phyloP scores from a whole-genome alignment of 2,113 vertebrate species.

The Archilochus colubris region DNA sequence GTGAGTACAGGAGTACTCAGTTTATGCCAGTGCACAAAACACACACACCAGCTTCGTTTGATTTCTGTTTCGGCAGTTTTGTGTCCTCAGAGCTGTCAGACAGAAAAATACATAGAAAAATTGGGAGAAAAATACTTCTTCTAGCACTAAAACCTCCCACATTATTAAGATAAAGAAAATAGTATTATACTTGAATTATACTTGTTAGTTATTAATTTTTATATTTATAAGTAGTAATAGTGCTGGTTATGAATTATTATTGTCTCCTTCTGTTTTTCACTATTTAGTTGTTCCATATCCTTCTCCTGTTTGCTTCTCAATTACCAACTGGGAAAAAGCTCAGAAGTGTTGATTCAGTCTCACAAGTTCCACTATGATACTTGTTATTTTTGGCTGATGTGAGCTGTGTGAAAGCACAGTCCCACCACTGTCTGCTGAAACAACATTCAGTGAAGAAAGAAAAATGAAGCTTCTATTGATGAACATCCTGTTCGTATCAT shows the following conservation, averaged over 20 bases:
- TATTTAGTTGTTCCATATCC: background rate
- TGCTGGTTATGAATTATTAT: background rate
- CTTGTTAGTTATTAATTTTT: background rate
- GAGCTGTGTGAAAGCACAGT: background rate
- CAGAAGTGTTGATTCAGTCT: background rate
- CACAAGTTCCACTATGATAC: background rate
- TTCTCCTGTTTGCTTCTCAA: background rate
- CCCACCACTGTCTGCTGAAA: background rate
- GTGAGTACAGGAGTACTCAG: background rate
- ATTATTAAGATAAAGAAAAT: background rate
- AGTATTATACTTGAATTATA: background rate
- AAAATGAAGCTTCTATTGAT: background rate
- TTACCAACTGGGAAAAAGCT: background rate
- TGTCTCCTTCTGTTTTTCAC: background rate
- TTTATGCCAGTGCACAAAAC: background rate
- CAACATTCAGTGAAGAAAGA: background rate
- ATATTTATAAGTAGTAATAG: background rate
- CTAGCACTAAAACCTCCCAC: background rate
- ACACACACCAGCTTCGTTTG: background rate
- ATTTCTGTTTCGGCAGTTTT: background rate
- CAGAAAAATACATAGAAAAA: background rate
- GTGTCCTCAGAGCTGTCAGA: background rate
- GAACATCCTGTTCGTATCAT: background rate
- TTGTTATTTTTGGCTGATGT: background rate
- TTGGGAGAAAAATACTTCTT: accelerated